phyloP scores from a whole-genome alignment of 35 echinoderm and acorn worm genomes.

The Chiridota heheva region DNA sequence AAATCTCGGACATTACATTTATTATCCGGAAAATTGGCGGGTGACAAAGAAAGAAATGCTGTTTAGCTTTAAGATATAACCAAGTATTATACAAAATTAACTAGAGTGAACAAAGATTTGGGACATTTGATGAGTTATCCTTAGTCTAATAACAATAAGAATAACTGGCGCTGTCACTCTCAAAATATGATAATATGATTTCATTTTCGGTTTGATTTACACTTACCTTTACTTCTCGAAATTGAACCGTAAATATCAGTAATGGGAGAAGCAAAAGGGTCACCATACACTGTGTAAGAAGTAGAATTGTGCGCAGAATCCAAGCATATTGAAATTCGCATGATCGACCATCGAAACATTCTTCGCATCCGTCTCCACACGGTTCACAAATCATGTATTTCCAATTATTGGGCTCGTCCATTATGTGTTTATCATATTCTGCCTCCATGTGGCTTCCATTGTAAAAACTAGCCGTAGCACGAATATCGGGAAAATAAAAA shows the following conservation, averaged over 20 bases:
- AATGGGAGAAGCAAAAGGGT: slow-evolving; percentile 56
- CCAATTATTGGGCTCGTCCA: slow-evolving; percentile 33
- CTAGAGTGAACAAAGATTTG: too few relatives aligned
- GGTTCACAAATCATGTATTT: slow-evolving; percentile 56
- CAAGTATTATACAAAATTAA: too few relatives aligned
- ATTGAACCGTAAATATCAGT: slow-evolving; percentile 76
- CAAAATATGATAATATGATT: too few relatives aligned
- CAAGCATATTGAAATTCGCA: slow-evolving; percentile 82
- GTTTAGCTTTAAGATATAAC: too few relatives aligned
- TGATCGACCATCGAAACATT: slow-evolving; percentile 68
- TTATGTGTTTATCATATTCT: slow-evolving; percentile 38
- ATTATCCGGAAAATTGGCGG: too few relatives aligned
- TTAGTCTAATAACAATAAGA: too few relatives aligned
- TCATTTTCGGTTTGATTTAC: too few relatives aligned
- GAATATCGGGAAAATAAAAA: slow-evolving; percentile 70
- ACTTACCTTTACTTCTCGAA: slow-evolving; percentile 91
- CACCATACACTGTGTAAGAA: slow-evolving; percentile 77
- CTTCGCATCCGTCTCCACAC: slow-evolving; percentile 81
- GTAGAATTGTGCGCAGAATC: slow-evolving; percentile 72
- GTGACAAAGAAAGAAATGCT: too few relatives aligned
- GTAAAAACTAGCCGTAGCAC: slow-evolving; percentile 51
- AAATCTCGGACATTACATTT: too few relatives aligned
- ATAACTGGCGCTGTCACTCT: too few relatives aligned
- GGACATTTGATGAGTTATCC: too few relatives aligned
- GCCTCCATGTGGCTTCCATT: slow-evolving; percentile 81